Evolutionary conservation across 2,113 vertebrate genomes (phyloP).

Genomic region (Sisor rabdophorus): DNA sequence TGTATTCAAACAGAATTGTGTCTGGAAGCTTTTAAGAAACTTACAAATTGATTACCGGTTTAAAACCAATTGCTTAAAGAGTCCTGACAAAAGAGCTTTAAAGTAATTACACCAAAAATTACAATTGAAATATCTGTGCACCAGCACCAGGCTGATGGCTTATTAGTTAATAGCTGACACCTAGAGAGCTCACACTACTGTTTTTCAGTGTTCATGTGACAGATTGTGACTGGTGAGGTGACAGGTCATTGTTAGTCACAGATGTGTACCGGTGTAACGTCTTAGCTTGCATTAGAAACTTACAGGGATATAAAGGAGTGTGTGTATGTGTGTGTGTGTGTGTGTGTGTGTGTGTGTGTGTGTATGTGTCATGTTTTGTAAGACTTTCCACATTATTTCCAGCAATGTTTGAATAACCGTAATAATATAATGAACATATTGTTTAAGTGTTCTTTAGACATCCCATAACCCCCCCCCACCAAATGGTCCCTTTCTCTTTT

Average conservation of each 20-base stretch:
- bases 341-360: not conserved
- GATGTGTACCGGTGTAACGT: slow-evolving; percentile 32
- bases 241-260: slow-evolving; percentile 39
- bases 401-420: not conserved
- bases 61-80: too few relatives aligned
- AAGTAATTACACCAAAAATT: too few relatives aligned
- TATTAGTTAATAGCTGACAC: too few relatives aligned
- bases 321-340: slow-evolving; percentile 7
- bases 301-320: not conserved
- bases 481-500: not conserved
- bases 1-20: too few relatives aligned
- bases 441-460: not conserved
- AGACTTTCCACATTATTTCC: slow-evolving; percentile 28
- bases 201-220: too few relatives aligned
- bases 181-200: too few relatives aligned
- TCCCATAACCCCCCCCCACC: not conserved
- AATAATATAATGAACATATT: not conserved
- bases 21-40: too few relatives aligned
- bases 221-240: too few relatives aligned
- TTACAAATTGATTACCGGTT: too few relatives aligned
- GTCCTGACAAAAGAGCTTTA: too few relatives aligned
- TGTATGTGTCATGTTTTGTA: slow-evolving; percentile 14
- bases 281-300: slow-evolving; percentile 26
- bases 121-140: too few relatives aligned
- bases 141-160: too few relatives aligned